Evolutionary conservation across 2,113 vertebrate species (phyloP).

Genomic region (Campylorhamphus procurvoides): DNA sequence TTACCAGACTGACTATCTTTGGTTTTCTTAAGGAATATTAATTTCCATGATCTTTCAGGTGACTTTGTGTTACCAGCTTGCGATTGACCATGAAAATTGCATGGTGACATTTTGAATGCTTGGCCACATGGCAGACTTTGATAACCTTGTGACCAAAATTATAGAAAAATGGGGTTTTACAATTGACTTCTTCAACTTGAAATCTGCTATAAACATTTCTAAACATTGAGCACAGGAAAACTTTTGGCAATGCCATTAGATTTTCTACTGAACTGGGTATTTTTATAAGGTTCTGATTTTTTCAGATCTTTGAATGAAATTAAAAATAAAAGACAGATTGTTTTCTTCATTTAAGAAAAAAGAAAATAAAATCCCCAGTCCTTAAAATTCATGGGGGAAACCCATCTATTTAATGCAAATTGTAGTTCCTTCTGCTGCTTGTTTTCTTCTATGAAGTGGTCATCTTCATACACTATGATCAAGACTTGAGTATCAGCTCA

Average conservation of each 20-base stretch:
- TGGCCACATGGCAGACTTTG: background rate
- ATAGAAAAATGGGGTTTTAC: background rate
- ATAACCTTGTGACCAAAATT: background rate
- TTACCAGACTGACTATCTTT: background rate
- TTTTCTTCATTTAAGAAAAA: background rate
- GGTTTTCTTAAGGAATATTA: background rate
- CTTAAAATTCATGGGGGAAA: background rate
- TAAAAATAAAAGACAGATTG: background rate
- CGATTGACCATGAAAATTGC: background rate
- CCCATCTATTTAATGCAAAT: background rate
- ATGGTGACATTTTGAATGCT: background rate
- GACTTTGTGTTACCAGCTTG: background rate
- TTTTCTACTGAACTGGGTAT: background rate
- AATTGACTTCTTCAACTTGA: background rate
- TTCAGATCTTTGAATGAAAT: background rate
- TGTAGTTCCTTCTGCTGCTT: background rate
- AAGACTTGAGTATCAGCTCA: background rate
- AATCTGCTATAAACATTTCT: background rate
- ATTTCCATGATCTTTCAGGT: background rate
- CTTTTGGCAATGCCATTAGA: background rate
- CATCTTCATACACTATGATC: background rate
- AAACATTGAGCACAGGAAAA: background rate
- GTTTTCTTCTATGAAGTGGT: background rate
- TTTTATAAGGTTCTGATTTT: background rate
- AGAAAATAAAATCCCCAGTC: background rate